These are phyloP conservation scores for Cheracebus regulus DNA, from an alignment of 2,797 vertebrate species.

Conservation along the genomic window DNA sequence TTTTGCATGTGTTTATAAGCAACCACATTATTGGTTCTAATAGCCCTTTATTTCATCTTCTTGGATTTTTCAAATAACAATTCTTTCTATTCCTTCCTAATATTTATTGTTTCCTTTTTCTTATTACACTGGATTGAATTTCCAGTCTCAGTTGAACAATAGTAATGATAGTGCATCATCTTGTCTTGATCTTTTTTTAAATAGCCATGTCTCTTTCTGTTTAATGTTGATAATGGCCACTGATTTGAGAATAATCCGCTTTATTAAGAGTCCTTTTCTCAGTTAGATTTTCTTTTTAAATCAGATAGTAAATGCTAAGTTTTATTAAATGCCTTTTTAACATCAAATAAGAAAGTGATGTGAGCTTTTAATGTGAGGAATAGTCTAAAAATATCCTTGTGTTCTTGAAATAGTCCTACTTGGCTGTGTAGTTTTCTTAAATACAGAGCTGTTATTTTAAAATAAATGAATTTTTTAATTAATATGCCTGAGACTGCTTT, in stretches of 20 bases:
- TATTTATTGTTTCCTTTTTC: background rate
- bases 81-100: background rate
- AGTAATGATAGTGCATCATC: background rate
- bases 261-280: background rate
- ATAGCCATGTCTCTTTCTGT: background rate
- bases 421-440: background rate
- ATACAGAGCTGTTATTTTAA: background rate
- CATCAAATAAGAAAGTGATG: background rate
- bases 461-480: background rate
- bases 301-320: background rate
- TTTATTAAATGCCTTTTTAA: conserved; percentile 12
- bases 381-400: background rate
- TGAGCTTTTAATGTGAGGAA: background rate
- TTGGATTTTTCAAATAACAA: conserved; percentile 5
- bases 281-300: background rate
- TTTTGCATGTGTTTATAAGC: background rate
- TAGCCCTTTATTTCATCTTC: background rate
- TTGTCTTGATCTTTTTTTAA: background rate
- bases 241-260: background rate
- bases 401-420: conserved; percentile 16
- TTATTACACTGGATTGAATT: background rate
- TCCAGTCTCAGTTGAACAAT: background rate
- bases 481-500: background rate
- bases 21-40: background rate
- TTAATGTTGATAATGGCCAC: background rate